Conservation (phyloP, 2,113 vertebrate genomes). For the Tachysurus fulvidraco region DNA sequence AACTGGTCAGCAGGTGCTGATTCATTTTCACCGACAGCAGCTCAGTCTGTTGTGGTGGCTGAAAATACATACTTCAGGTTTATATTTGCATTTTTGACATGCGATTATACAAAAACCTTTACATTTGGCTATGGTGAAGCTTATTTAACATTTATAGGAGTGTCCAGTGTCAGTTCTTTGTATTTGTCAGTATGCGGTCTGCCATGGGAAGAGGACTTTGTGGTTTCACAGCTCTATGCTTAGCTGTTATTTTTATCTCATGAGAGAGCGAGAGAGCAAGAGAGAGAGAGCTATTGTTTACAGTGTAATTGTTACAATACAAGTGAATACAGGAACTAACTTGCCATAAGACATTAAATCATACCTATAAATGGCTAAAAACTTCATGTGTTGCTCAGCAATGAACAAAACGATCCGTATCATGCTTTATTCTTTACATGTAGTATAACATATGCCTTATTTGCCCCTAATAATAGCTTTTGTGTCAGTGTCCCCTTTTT, state of each 20-base stretch:
- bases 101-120: not conserved
- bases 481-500: not conserved
- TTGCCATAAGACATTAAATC: not conserved
- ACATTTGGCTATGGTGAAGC: not conserved
- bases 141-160: not conserved
- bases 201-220: not conserved
- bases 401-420: not conserved
- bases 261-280: not conserved
- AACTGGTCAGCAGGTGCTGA: not conserved
- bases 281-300: not conserved
- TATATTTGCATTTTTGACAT: not conserved
- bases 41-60: not conserved
- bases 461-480: not conserved
- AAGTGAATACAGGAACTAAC: not conserved
- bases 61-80: not conserved
- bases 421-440: not conserved
- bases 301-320: not conserved
- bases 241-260: not conserved
- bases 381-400: not conserved
- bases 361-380: not conserved
- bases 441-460: not conserved
- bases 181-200: not conserved
- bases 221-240: not conserved
- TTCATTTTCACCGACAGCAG: not conserved
- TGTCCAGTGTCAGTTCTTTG: not conserved